These are phyloP conservation scores for Drosophila buzzatii DNA, from an alignment of 2,888 invertebrate species.

Conservation along the genomic window DNA sequence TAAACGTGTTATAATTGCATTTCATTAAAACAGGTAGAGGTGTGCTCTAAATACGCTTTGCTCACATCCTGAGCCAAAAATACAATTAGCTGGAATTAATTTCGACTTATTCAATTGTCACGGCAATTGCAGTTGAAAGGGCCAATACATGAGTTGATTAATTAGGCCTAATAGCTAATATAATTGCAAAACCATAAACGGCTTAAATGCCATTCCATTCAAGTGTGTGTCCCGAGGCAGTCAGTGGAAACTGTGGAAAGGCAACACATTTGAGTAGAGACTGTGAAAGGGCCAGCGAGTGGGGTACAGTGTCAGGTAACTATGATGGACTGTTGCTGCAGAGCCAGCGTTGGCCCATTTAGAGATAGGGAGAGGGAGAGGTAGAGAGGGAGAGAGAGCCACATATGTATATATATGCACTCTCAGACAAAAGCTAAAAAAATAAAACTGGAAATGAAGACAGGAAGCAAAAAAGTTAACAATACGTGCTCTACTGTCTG, in stretches of 20 bases:
- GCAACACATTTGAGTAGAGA: conserved; percentile 42
- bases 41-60: background rate
- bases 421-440: conserved; percentile 8
- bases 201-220: conserved; percentile 53
- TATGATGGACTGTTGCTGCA: conserved; percentile 15
- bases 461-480: conserved; percentile 35
- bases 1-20: background rate
- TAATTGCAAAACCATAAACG: conserved; percentile 50
- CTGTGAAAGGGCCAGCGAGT: conserved; percentile 43
- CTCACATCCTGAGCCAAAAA: background rate
- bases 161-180: conserved; percentile 62
- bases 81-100: conserved; percentile 48
- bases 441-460: conserved; percentile 55
- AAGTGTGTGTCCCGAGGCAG: conserved; percentile 38
- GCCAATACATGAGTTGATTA: conserved; percentile 44
- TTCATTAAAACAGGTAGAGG: background rate
- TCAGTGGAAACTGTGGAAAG: conserved; percentile 1
- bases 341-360: conserved; percentile 20
- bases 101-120: conserved; percentile 58
- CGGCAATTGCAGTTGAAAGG: conserved; percentile 7
- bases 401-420: background rate
- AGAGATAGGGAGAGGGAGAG: background rate
- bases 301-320: conserved; percentile 25
- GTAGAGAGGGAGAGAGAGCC: too few relatives aligned
- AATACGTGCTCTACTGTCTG: conserved; percentile 25